These are phyloP conservation scores for Fregata magnificens DNA, from an alignment of 2,113 vertebrate species.

Conservation along the genomic window DNA sequence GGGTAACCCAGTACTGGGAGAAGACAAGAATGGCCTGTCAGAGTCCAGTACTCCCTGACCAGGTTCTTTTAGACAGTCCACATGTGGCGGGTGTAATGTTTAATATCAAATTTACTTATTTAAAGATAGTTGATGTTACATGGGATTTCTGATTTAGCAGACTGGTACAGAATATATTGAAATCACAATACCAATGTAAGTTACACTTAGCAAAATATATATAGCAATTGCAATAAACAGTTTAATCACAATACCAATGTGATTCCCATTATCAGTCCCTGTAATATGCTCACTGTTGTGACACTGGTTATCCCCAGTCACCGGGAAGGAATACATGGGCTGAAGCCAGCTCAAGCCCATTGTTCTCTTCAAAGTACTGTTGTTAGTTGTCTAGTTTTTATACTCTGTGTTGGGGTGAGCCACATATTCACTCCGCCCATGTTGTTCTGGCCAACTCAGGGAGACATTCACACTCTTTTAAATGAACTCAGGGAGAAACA, in stretches of 20 bases:
- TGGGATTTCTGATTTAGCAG: neutral
- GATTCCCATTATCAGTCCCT: neutral
- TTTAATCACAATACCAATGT: neutral
- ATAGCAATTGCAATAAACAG: neutral
- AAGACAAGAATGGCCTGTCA: neutral
- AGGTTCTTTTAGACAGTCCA: neutral
- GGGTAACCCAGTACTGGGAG: neutral
- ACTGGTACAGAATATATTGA: neutral
- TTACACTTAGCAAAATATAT: neutral
- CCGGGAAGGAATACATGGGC: neutral
- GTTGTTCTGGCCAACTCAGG: neutral
- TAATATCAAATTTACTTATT: neutral
- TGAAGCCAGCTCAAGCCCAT: neutral
- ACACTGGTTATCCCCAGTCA: accelerated
- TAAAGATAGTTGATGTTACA: neutral
- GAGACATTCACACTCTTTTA: neutral
- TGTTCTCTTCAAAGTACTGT: neutral
- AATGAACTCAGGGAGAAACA: neutral
- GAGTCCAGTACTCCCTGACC: neutral
- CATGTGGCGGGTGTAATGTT: neutral
- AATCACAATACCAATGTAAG: neutral
- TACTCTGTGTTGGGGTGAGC: neutral
- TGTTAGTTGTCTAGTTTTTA: neutral
- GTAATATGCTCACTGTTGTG: neutral
- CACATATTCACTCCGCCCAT: neutral